Percentiles rank a stretch among this genome's conserved stretches.
phyloP scores from a whole-genome alignment of 2,113 vertebrate genomes.

The Larimichthys crocea region DNA sequence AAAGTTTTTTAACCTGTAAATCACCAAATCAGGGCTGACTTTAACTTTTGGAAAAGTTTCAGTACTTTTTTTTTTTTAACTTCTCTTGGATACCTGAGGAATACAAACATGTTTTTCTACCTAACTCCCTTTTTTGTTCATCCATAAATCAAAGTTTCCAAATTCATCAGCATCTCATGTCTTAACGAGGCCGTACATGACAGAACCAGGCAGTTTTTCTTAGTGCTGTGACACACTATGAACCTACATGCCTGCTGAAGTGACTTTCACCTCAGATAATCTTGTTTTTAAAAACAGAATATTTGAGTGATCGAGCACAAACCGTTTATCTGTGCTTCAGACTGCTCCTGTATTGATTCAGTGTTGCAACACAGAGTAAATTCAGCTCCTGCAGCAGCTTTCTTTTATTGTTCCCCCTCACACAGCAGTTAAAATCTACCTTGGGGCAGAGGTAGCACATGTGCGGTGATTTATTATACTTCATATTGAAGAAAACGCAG shows the following conservation, averaged over 20 bases:
- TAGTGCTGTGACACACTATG: not conserved
- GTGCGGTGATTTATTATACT: slow-evolving; percentile 22
- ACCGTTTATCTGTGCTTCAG: not conserved
- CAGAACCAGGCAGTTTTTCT: not conserved
- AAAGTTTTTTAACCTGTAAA: not conserved
- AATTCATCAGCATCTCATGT: not conserved
- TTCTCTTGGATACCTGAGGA: no score
- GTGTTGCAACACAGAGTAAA: not conserved
- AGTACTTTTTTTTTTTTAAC: no score
- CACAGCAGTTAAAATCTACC: not conserved
- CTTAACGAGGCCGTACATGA: not conserved
- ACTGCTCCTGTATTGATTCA: not conserved
- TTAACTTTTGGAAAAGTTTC: not conserved
- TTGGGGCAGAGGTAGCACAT: not conserved
- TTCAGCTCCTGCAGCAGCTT: slow-evolving; percentile 13
- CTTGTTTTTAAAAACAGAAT: not conserved
- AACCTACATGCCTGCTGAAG: not conserved
- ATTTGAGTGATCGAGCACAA: not conserved
- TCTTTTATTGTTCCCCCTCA: not conserved
- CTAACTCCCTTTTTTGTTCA: not conserved
- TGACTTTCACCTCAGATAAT: not conserved
- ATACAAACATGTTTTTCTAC: not conserved
- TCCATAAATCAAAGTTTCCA: not conserved
- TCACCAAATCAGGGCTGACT: not conserved
- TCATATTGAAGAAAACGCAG: slow-evolving; percentile 10